phyloP scores from a whole-genome alignment of 37 sponge, comb jelly and placozoan genomes.

The Oscarella lobularis region DNA sequence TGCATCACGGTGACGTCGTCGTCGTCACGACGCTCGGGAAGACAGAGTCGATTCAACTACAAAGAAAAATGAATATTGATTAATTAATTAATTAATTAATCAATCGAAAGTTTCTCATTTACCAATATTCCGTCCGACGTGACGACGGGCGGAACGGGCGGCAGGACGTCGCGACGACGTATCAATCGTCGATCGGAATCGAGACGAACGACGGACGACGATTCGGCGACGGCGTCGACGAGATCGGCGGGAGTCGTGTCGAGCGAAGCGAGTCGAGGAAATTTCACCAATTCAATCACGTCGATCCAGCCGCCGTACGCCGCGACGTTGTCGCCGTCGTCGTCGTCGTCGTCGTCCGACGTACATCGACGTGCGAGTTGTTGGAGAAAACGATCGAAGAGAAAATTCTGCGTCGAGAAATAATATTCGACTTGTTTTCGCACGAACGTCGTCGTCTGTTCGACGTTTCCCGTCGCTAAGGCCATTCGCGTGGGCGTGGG shows the following conservation, averaged over 20 bases:
- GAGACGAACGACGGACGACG: not conserved
- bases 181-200: not conserved
- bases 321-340: not conserved
- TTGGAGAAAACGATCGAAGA: slow-evolving; percentile 2
- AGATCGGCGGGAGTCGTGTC: not conserved
- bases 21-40: not conserved
- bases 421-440: not conserved
- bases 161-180: not conserved
- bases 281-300: not conserved
- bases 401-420: not conserved
- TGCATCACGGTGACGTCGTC: not conserved
- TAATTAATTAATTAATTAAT: too few species aligned
- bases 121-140: not conserved
- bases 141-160: not conserved
- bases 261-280: not conserved
- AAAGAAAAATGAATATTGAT: too few species aligned
- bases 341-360: not conserved
- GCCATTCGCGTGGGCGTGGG: too few species aligned
- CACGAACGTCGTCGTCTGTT: not conserved
- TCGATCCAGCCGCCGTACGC: not conserved
- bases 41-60: too few species aligned
- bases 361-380: not conserved
- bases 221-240: not conserved
- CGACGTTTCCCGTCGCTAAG: not conserved
- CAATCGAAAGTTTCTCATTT: too few species aligned